phyloP scores from a whole-genome alignment of 1,140 invertebrate genomes.

The Tetranychus cinnabarinus region DNA sequence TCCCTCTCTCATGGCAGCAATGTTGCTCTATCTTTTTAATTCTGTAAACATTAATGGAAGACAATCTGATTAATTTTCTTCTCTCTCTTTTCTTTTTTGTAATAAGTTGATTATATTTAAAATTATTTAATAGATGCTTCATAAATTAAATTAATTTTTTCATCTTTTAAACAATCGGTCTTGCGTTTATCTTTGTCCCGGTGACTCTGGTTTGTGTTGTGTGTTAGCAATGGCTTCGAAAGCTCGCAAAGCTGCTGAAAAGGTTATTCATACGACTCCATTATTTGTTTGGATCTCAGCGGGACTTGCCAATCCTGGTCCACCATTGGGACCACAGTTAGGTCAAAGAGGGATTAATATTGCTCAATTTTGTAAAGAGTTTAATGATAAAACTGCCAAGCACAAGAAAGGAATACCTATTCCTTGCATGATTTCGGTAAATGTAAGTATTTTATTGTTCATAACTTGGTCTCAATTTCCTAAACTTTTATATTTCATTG shows the following conservation, averaged over 20 bases:
- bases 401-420: slow-evolving; percentile 79
- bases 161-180: no score
- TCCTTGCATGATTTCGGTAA: slow-evolving; percentile 50
- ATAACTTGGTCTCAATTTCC: neutral
- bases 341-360: slow-evolving; percentile 66
- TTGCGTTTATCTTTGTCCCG: no score
- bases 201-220: no score
- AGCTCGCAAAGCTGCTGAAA: slow-evolving; percentile 12
- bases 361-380: slow-evolving; percentile 88
- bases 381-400: slow-evolving; percentile 77
- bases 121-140: no score
- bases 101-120: no score
- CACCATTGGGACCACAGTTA: slow-evolving; percentile 15
- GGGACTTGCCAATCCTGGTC: slow-evolving; percentile 15
- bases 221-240: neutral
- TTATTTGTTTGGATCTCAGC: slow-evolving; percentile 13
- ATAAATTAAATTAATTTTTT: no score
- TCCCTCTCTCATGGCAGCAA: no score
- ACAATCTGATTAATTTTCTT: no score
- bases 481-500: neutral
- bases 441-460: slow-evolving; percentile 21
- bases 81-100: no score
- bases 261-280: slow-evolving; percentile 14
- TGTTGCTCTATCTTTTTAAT: no score
- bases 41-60: no score